phyloP scores from a whole-genome alignment of 1,140 invertebrate genomes.

The Neocloeon triangulifer region DNA sequence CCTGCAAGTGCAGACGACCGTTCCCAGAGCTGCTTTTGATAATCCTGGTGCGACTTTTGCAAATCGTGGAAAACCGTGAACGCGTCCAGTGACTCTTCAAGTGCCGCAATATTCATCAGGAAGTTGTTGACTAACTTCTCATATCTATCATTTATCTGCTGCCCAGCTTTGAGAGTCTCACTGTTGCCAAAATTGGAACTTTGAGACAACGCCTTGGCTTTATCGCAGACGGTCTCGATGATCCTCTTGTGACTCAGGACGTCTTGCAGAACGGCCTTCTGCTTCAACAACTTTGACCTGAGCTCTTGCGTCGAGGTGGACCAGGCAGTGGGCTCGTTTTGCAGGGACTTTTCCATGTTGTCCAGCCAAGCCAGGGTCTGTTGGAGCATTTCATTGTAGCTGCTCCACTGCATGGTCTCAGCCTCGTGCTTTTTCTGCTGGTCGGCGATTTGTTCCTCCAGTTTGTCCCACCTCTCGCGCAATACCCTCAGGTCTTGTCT shows the following conservation, averaged over 20 bases:
- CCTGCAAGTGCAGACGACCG: conserved; percentile 40
- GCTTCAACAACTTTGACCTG: conserved; percentile 62
- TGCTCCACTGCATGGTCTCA: conserved; percentile 59
- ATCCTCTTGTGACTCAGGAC: conserved; percentile 71
- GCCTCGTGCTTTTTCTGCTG: conserved; percentile 65
- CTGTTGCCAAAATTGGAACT: conserved; percentile 26
- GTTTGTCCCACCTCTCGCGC: conserved; percentile 57
- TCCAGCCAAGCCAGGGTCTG: conserved; percentile 70
- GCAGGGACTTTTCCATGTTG: conserved; percentile 56
- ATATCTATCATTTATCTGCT: conserved; percentile 48
- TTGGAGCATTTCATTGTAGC: conserved; percentile 63
- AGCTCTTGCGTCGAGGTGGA: conserved; percentile 61
- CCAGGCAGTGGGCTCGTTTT: conserved; percentile 41
- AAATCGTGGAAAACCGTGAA: conserved; percentile 66
- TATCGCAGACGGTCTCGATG: conserved; percentile 72
- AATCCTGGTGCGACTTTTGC: conserved; percentile 63
- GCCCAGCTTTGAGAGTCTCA: conserved; percentile 22
- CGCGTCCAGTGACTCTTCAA: conserved; percentile 50
- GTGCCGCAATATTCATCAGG: conserved; percentile 33
- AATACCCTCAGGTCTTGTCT: conserved; percentile 53
- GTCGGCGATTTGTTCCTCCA: conserved; percentile 54
- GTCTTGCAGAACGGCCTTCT: conserved; percentile 70
- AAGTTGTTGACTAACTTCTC: conserved; percentile 36
- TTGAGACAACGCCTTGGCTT: conserved; percentile 43
- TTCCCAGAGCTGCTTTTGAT: conserved; percentile 73